These are phyloP conservation scores for Ylistrum balloti DNA, from an alignment of 1,140 invertebrate species.

Conservation along the genomic window DNA sequence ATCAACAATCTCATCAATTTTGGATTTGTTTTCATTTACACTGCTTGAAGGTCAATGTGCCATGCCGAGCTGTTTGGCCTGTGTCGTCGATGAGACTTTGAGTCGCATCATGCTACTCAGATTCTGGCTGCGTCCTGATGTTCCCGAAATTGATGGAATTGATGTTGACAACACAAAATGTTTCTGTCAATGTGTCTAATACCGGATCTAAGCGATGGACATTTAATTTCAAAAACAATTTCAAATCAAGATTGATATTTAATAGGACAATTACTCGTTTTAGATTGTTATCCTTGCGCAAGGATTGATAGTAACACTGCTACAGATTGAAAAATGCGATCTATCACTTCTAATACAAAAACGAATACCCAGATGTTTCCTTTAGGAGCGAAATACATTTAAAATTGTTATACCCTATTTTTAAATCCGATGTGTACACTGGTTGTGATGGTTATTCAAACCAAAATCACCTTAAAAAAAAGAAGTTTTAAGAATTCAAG, in stretches of 20 bases:
- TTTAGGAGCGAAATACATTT: neutral
- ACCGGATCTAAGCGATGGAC: neutral
- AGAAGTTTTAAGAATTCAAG: neutral
- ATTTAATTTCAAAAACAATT: conserved; percentile 15
- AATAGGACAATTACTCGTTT: neutral
- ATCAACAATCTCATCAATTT: neutral
- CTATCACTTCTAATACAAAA: neutral
- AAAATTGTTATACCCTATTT: neutral
- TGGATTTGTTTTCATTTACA: conserved; percentile 10
- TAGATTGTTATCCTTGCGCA: neutral
- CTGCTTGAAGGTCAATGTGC: neutral
- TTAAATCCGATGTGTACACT: too few relatives aligned
- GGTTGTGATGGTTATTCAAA: neutral
- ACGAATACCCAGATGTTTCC: neutral
- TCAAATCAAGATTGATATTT: conserved; percentile 29
- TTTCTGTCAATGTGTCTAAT: neutral
- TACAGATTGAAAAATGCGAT: neutral
- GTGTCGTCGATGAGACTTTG: neutral
- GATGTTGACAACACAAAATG: neutral
- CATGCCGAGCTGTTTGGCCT: neutral
- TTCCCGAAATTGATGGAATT: neutral
- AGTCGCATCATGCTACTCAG: neutral
- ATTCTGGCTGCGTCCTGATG: neutral
- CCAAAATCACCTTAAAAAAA: neutral
- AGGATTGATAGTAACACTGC: neutral